These are phyloP conservation scores for Euphonia xanthogaster DNA, from an alignment of 2,797 vertebrate species.

Conservation along the genomic window DNA sequence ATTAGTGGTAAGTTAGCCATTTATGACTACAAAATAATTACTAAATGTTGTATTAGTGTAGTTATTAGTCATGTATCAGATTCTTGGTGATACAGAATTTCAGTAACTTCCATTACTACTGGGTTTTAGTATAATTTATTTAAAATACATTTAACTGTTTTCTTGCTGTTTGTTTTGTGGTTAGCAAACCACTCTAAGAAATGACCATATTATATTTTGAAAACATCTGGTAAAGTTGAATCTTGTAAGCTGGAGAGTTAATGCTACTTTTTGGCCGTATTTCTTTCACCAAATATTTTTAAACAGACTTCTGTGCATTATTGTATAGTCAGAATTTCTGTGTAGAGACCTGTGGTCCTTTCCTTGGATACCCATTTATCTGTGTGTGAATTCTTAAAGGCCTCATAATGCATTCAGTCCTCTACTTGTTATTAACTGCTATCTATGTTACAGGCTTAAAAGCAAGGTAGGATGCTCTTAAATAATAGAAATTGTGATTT, in stretches of 20 bases:
- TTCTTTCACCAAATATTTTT: not conserved
- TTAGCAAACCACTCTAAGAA: not conserved
- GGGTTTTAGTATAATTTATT: not conserved
- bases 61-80: not conserved
- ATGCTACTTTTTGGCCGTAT: not conserved
- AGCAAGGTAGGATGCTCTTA: not conserved
- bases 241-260: not conserved
- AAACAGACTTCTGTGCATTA: not conserved
- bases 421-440: not conserved
- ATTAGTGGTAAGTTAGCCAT: not conserved
- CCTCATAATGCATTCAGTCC: not conserved
- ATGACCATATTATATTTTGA: not conserved
- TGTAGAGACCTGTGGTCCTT: not conserved
- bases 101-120: not conserved
- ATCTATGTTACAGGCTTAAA: not conserved
- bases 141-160: not conserved
- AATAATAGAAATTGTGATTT: not conserved
- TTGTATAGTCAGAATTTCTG: not conserved
- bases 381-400: not conserved
- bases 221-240: not conserved
- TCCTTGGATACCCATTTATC: not conserved
- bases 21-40: not conserved
- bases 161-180: not conserved
- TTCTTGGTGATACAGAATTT: not conserved
- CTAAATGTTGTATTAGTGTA: not conserved